Evolutionary conservation across 2,113 vertebrate species (phyloP).

Genomic region (Tenrec ecaudatus): DNA sequence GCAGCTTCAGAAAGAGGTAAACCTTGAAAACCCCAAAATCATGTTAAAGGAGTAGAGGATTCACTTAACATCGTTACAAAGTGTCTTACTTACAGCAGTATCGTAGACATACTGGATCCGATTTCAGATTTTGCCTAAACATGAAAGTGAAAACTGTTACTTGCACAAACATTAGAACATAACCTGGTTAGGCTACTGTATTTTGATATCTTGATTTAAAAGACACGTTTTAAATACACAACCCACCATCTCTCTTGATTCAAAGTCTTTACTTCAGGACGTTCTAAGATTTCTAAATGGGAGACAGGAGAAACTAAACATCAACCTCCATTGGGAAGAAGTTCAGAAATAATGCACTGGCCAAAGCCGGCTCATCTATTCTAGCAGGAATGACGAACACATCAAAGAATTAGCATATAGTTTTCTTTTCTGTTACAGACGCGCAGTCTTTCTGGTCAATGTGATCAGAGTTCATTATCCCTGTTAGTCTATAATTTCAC

Average conservation of each 20-base stretch:
- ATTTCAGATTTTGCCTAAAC: slow-evolving; percentile 94
- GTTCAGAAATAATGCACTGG: slow-evolving; percentile 45
- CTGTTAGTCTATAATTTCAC: slow-evolving; percentile 28
- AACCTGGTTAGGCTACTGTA: neutral
- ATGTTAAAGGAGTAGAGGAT: slow-evolving; percentile 40
- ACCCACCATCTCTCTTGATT: slow-evolving; percentile 40
- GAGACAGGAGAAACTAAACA: slow-evolving; percentile 47
- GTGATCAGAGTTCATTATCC: slow-evolving; percentile 25
- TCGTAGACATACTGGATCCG: slow-evolving; percentile 87
- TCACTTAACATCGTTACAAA: slow-evolving; percentile 52
- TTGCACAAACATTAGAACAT: slow-evolving; percentile 48
- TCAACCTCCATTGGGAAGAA: neutral
- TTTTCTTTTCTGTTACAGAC: neutral
- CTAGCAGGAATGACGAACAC: slow-evolving; percentile 3
- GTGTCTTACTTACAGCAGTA: slow-evolving; percentile 92
- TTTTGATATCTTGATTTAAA: slow-evolving; percentile 43
- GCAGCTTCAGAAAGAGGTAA: slow-evolving; percentile 42
- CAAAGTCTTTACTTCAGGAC: slow-evolving; percentile 56
- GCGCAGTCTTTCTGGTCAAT: neutral
- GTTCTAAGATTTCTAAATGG: slow-evolving; percentile 59
- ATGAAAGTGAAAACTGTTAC: slow-evolving; percentile 75
- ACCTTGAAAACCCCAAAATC: slow-evolving; percentile 6
- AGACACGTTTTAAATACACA: slow-evolving; percentile 40
- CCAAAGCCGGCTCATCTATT: slow-evolving; percentile 43
- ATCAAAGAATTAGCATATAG: neutral